These are phyloP conservation scores for Acrobasis suavella DNA, from an alignment of 2,888 invertebrate genomes.

Conservation along the genomic window DNA sequence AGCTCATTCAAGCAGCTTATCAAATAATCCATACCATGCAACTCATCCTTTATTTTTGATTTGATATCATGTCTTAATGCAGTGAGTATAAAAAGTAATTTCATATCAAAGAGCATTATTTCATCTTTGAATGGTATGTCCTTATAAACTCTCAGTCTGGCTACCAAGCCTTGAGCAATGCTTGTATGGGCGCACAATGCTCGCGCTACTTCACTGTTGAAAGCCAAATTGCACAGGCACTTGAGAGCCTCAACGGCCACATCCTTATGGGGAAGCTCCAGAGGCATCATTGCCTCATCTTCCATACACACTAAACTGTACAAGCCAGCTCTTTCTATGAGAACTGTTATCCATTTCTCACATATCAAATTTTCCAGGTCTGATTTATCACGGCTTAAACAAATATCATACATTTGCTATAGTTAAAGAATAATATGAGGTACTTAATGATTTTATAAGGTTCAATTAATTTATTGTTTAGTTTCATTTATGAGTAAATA, in stretches of 20 bases:
- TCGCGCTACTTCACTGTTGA: slow-evolving; percentile 82
- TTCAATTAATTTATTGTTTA: too few species aligned
- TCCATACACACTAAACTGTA: slow-evolving; percentile 64
- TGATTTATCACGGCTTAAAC: slow-evolving; percentile 89
- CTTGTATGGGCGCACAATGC: slow-evolving; percentile 81
- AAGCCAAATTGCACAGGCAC: slow-evolving; percentile 94
- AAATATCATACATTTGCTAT: neutral
- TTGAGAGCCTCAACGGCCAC: slow-evolving; percentile 91
- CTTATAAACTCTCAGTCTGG: slow-evolving; percentile 86
- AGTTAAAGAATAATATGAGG: too few species aligned
- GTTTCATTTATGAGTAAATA: too few species aligned
- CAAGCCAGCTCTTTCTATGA: slow-evolving; percentile 86
- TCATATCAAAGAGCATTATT: slow-evolving; percentile 93
- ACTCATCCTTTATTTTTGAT: slow-evolving; percentile 84
- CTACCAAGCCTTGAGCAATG: slow-evolving; percentile 87
- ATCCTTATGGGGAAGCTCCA: slow-evolving; percentile 72
- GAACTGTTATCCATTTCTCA: slow-evolving; percentile 85
- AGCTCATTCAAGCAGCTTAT: slow-evolving; percentile 86
- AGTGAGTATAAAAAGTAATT: slow-evolving; percentile 93
- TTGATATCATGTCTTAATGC: slow-evolving; percentile 89
- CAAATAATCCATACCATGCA: slow-evolving; percentile 87
- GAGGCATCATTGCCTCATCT: slow-evolving; percentile 56
- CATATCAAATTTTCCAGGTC: slow-evolving; percentile 86
- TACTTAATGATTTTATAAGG: too few species aligned
- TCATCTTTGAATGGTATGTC: slow-evolving; percentile 85